A percentile compares a stretch with the other conserved stretches of the same genome.
These are phyloP conservation scores for Malacosoma neustria DNA, from an alignment of 2,888 invertebrate species.

Conservation along the genomic window DNA sequence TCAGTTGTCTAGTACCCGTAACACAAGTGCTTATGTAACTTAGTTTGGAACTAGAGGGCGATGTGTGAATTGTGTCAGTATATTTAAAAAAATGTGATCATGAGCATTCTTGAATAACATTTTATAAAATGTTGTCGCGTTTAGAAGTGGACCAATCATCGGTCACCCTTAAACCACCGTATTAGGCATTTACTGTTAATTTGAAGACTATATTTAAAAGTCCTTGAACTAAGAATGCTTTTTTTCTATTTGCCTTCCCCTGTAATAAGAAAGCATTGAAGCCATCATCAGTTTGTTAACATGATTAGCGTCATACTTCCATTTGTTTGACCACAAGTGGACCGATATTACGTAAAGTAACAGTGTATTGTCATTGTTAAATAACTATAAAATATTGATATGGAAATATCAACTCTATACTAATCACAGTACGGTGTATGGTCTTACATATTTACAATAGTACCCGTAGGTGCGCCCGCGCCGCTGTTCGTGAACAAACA, in stretches of 20 bases:
- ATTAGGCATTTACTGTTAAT: no score
- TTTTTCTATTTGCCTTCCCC: not conserved
- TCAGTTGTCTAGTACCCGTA: no score
- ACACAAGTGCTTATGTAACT: no score
- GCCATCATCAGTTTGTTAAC: constrained; percentile 28
- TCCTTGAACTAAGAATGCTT: not conserved
- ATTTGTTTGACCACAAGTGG: constrained; percentile 27
- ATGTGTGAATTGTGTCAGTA: no score
- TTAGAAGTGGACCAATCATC: no score
- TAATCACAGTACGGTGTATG: no score
- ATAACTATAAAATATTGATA: constrained; percentile 9
- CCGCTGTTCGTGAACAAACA: constrained; percentile 38
- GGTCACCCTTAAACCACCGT: no score
- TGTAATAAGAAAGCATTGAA: not conserved
- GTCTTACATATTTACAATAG: no score
- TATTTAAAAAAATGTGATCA: no score
- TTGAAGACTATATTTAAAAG: not conserved
- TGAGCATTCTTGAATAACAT: no score
- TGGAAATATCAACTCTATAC: constrained; percentile 18
- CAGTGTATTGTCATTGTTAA: constrained; percentile 26
- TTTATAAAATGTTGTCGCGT: no score
- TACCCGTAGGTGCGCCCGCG: constrained; percentile 27
- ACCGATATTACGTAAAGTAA: constrained; percentile 40
- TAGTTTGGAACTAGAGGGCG: no score
- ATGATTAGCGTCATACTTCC: constrained; percentile 31